Evolutionary conservation across 2,888 invertebrate species (phyloP).

Genomic region (Physocephala rufipes): DNA sequence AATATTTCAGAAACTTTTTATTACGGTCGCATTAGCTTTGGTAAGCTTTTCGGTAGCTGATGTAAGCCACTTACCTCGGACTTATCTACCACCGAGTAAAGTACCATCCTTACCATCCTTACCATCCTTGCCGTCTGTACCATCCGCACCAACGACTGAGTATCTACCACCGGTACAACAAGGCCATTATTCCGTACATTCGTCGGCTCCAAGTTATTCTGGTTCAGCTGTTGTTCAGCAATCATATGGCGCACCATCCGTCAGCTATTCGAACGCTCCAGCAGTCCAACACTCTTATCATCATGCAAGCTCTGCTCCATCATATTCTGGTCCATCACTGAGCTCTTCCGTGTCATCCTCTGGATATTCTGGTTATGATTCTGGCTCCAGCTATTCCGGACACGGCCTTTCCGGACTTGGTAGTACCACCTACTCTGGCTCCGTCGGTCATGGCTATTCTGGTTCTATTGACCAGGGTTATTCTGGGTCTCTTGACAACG

Average conservation of each 20-base stretch:
- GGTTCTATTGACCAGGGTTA: neutral
- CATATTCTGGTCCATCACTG: conserved; percentile 7
- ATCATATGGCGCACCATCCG: conserved; percentile 40
- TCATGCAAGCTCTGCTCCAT: conserved; percentile 16
- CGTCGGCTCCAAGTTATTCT: conserved; percentile 40
- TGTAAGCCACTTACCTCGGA: conserved; percentile 59
- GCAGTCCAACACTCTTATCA: conserved; percentile 21
- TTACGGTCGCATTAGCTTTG: conserved; percentile 53
- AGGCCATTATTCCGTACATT: conserved; percentile 44
- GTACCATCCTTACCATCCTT: conserved; percentile 45
- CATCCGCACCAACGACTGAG: conserved; percentile 49
- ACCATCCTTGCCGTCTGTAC: no score
- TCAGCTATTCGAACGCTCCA: conserved; percentile 33
- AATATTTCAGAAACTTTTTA: conserved; percentile 59
- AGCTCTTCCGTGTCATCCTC: neutral
- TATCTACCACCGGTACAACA: conserved; percentile 54
- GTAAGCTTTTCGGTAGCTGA: conserved; percentile 60
- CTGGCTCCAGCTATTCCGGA: neutral
- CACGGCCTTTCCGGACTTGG: neutral
- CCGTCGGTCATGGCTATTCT: conserved; percentile 23
- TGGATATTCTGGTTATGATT: no score
- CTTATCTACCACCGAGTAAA: conserved; percentile 54
- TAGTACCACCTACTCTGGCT: conserved; percentile 29
- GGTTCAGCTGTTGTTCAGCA: conserved; percentile 41
- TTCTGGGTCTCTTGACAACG: neutral